These are phyloP conservation scores for Drosophila nikananu DNA, from an alignment of 1,140 invertebrate genomes.

Conservation along the genomic window DNA sequence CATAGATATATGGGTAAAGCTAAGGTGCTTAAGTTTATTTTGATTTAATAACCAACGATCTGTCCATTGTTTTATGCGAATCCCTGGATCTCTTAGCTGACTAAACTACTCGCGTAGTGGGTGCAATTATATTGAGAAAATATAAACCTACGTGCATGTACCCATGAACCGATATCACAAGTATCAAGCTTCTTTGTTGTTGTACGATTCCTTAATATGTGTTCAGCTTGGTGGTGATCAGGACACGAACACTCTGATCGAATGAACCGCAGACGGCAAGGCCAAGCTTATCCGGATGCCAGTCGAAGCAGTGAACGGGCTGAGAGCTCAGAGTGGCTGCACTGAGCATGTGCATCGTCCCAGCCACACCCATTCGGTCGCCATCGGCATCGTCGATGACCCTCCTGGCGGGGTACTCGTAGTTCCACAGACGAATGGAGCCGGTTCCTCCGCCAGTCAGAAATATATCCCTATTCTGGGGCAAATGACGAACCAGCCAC, in stretches of 20 bases:
- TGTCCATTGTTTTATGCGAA: not conserved
- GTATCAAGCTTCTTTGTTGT: not conserved
- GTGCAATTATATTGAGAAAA: conserved; percentile 19
- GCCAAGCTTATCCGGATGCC: conserved; percentile 96
- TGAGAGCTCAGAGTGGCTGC: conserved; percentile 93
- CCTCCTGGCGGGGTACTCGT: conserved; percentile 94
- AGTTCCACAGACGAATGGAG: conserved; percentile 96
- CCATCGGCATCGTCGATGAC: conserved; percentile 90
- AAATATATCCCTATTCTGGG: conserved; percentile 98
- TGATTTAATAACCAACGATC: conserved; percentile 2
- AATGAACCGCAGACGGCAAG: conserved; percentile 95
- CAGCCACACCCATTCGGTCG: conserved; percentile 90
- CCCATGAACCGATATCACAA: conserved; percentile 30
- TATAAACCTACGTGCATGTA: conserved; percentile 11
- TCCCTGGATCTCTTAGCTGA: not conserved
- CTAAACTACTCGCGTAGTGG: not conserved
- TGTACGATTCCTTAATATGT: conserved; percentile 63
- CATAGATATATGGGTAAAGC: not conserved
- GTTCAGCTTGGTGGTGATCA: conserved; percentile 96
- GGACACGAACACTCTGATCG: conserved; percentile 95
- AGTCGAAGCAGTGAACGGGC: conserved; percentile 95
- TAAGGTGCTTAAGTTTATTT: conserved; percentile 12
- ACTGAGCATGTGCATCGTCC: conserved; percentile 91
- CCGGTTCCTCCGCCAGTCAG: conserved; percentile 95
- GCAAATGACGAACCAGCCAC: conserved; percentile 94